Evolutionary conservation across 2,797 vertebrate genomes (phyloP).

Genomic region (Falco novaeseelandiae): DNA sequence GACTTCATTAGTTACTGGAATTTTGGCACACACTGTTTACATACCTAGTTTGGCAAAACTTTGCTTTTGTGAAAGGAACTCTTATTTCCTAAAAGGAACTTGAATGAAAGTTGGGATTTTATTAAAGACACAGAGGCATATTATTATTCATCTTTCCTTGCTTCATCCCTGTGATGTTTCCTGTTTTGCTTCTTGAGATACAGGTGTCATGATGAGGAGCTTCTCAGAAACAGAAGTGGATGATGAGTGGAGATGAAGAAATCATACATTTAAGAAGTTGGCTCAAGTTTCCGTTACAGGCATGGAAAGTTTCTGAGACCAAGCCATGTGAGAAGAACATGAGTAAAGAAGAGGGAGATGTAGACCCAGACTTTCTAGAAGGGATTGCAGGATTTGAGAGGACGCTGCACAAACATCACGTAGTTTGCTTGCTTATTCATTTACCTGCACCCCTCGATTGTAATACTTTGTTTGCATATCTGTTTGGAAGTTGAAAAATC

Average conservation of each 20-base stretch:
- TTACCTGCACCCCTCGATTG: constrained; percentile 47
- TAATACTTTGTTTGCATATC: constrained; percentile 31
- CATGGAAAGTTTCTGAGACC: constrained; percentile 70
- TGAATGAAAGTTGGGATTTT: constrained; percentile 63
- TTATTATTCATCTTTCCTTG: constrained; percentile 65
- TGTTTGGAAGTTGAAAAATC: constrained; percentile 44
- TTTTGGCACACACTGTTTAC: not conserved
- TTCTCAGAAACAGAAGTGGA: constrained; percentile 72
- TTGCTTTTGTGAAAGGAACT: not conserved
- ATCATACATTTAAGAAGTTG: constrained; percentile 72
- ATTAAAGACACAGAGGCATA: constrained; percentile 69
- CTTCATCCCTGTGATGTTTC: constrained; percentile 74
- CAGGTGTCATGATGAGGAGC: constrained; percentile 74
- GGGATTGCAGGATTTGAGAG: constrained; percentile 70
- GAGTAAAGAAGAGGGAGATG: constrained; percentile 72
- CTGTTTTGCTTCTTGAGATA: constrained; percentile 77
- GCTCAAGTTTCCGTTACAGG: constrained; percentile 69
- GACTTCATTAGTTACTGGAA: not conserved
- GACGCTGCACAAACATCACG: constrained; percentile 43
- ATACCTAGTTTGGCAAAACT: not conserved
- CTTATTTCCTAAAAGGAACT: constrained; percentile 57
- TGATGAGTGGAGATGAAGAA: constrained; percentile 74
- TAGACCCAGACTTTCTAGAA: constrained; percentile 69
- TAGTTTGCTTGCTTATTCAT: constrained; percentile 53
- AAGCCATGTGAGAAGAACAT: constrained; percentile 69